Evolutionary conservation across 2,888 invertebrate genomes (phyloP).

Genomic region (Brachyptera risi): DNA sequence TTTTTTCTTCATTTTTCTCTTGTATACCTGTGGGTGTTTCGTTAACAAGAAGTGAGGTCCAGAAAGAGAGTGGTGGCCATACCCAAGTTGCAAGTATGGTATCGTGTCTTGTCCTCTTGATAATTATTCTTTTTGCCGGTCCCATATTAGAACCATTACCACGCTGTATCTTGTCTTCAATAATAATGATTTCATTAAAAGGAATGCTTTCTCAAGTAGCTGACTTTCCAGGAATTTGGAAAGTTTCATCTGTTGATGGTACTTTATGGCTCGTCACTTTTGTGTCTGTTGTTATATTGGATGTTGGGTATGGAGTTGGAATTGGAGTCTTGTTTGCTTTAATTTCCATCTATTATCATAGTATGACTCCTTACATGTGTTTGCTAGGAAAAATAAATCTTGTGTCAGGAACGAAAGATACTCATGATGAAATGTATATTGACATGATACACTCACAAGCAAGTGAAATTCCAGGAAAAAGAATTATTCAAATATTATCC

Average conservation of each 20-base stretch:
- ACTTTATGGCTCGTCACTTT: background rate
- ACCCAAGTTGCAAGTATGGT: conserved; percentile 2
- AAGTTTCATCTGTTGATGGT: background rate
- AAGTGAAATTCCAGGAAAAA: conserved; percentile 4
- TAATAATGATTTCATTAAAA: background rate
- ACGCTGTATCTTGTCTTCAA: background rate
- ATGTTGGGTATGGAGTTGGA: background rate
- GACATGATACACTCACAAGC: background rate
- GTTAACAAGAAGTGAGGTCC: background rate
- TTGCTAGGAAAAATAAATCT: background rate
- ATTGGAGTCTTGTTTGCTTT: background rate
- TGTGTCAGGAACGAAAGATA: background rate
- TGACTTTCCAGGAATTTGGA: background rate
- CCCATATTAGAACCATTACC: background rate
- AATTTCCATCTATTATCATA: background rate
- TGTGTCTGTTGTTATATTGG: background rate
- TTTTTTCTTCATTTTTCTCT: background rate
- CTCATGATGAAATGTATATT: conserved; percentile 2
- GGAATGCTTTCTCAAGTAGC: background rate
- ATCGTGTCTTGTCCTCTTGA: background rate
- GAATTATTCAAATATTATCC: background rate
- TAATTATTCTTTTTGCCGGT: background rate
- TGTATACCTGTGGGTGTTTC: conserved; percentile 8
- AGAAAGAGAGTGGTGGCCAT: conserved; percentile 3
- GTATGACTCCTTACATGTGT: background rate